These are phyloP conservation scores for Drosophila nebulosa DNA, from an alignment of 1,140 invertebrate genomes.

Conservation along the genomic window DNA sequence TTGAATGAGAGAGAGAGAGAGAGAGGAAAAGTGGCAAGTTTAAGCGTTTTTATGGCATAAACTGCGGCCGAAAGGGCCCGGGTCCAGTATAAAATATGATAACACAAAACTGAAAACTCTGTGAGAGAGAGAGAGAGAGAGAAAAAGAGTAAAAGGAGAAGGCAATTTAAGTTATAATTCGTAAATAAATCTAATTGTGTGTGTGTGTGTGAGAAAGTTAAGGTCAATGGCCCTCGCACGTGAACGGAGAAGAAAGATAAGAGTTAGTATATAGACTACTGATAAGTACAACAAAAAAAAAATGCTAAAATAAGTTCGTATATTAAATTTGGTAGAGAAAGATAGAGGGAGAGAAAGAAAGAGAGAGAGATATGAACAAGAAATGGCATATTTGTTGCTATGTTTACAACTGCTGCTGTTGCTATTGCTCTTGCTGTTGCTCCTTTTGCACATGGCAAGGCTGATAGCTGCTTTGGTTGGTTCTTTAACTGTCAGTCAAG, in stretches of 20 bases:
- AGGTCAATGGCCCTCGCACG: conserved; percentile 35
- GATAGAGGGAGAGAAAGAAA: no score
- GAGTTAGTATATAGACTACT: no score
- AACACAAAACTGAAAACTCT: not conserved
- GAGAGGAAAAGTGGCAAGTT: conserved; percentile 37
- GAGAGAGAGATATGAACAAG: not conserved
- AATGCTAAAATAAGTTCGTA: no score
- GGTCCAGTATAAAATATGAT: conserved; percentile 32
- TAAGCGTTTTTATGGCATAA: conserved; percentile 56
- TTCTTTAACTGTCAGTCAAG: conserved; percentile 25
- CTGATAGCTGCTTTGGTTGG: not conserved
- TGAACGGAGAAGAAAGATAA: no score
- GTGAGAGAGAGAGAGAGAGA: conserved; percentile 17
- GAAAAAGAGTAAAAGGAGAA: not conserved
- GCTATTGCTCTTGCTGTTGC: no score
- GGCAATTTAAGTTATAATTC: conserved; percentile 67
- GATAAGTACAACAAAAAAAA: no score
- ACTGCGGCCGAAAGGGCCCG: conserved; percentile 24
- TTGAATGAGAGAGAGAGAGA: no score
- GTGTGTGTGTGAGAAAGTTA: no score
- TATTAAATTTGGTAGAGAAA: no score
- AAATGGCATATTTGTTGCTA: not conserved
- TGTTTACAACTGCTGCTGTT: not conserved
- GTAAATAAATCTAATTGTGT: conserved; percentile 72
- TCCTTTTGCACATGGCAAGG: not conserved